Evolutionary conservation across 2,113 vertebrate species (phyloP).

Genomic region (Cercopithecus mona): DNA sequence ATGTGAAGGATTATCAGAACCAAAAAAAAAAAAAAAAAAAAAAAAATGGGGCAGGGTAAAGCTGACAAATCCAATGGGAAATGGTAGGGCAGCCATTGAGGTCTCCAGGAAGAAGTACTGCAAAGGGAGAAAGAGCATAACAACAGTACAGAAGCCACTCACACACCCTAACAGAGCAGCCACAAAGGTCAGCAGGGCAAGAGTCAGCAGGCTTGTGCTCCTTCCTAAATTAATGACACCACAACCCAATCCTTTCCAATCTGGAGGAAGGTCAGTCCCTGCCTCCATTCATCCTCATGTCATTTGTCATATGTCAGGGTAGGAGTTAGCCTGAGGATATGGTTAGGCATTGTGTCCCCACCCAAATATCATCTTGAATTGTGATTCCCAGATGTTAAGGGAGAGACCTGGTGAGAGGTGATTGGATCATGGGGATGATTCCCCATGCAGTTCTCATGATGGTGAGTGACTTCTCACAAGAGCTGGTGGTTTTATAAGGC

Average conservation of each 20-base stretch:
- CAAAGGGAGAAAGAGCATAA: fast-evolving
- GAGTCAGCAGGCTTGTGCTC: not conserved
- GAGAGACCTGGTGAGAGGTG: too few species aligned
- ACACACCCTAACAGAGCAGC: not conserved
- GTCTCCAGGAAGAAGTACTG: not conserved
- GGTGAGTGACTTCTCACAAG: too few species aligned
- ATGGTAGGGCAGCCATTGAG: not conserved
- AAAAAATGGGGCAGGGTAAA: not conserved
- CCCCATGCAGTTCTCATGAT: too few species aligned
- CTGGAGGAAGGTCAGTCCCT: too few species aligned
- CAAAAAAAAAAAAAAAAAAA: not conserved
- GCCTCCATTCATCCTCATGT: not conserved
- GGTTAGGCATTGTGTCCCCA: too few species aligned
- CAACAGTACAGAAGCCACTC: too few species aligned
- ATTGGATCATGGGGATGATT: too few species aligned
- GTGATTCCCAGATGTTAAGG: too few species aligned
- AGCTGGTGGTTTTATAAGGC: too few species aligned
- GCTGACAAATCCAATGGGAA: not conserved
- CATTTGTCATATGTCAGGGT: not conserved
- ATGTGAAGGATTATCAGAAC: not conserved
- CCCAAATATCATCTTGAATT: too few species aligned
- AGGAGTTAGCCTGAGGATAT: not conserved
- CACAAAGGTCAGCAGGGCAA: not conserved
- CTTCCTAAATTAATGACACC: not conserved
- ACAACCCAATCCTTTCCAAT: fast-evolving